Conservation (phyloP, 2,797 vertebrate genomes). For the Peromyscus aztecus region DNA sequence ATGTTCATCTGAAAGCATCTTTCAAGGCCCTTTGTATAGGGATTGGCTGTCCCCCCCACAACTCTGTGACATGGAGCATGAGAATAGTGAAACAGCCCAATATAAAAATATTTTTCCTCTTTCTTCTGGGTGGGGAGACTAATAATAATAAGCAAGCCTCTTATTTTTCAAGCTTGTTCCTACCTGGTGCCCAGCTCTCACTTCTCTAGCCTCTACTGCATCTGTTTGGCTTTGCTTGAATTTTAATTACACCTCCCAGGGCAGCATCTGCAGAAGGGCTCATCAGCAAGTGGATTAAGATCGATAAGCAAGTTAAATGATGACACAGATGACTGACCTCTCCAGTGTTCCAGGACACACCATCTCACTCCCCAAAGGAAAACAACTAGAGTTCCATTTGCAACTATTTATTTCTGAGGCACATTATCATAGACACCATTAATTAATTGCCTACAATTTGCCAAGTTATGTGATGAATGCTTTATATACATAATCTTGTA, state of each 20-base stretch:
- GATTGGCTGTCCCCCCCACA: neutral
- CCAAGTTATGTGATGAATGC: neutral
- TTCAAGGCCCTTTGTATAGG: neutral
- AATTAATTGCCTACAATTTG: slow-evolving; percentile 32
- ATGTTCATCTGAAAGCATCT: neutral
- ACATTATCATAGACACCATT: neutral
- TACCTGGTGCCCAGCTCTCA: neutral
- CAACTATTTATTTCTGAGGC: slow-evolving; percentile 53
- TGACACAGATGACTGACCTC: slow-evolving; percentile 35
- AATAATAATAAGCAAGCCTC: neutral
- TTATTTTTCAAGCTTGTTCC: neutral
- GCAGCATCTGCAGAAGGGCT: slow-evolving; percentile 44
- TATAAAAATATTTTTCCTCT: neutral
- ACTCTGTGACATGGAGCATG: too few species aligned
- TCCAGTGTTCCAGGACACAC: slow-evolving; percentile 1
- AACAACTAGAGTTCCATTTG: slow-evolving; percentile 7
- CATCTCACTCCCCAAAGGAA: neutral
- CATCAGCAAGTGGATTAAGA: neutral
- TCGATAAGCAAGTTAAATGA: slow-evolving; percentile 67
- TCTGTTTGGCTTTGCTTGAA: slow-evolving; percentile 45
- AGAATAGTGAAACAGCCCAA: neutral
- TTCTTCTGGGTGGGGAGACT: neutral
- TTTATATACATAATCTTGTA: neutral
- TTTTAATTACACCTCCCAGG: slow-evolving; percentile 70
- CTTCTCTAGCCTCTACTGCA: neutral